phyloP scores from a whole-genome alignment of 2,888 invertebrate genomes.

The Gortyna flavago region DNA sequence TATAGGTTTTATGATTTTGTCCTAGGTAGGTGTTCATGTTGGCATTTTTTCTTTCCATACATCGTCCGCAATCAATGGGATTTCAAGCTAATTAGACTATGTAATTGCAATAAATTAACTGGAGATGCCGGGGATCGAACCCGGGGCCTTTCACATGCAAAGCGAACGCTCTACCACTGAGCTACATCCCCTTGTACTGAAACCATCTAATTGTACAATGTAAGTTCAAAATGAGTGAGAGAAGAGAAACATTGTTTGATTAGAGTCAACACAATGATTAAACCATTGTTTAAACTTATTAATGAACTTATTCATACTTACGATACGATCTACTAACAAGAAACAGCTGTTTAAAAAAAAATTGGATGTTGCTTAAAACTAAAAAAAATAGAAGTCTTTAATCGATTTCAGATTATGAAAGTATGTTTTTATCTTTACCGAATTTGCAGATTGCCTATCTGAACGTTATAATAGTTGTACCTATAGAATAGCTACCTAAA shows the following conservation, averaged over 20 bases:
- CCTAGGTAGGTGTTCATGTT: background rate
- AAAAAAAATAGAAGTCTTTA: background rate
- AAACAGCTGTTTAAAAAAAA: too few species aligned
- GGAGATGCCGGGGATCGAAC: slow-evolving; percentile 99
- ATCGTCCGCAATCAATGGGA: background rate
- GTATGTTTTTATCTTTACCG: background rate
- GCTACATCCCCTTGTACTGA: slow-evolving; percentile 93
- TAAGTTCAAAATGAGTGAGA: background rate
- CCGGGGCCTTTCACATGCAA: slow-evolving; percentile 99
- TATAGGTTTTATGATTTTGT: background rate
- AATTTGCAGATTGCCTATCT: background rate
- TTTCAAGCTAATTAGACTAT: background rate
- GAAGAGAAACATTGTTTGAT: background rate
- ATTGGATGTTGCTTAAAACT: too few species aligned
- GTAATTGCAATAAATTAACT: slow-evolving; percentile 67
- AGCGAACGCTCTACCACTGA: slow-evolving; percentile 99
- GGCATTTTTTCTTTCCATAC: background rate
- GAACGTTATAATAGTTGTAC: background rate
- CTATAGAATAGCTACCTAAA: background rate
- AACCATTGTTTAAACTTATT: slow-evolving; percentile 25
- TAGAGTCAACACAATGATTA: background rate
- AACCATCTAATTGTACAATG: background rate
- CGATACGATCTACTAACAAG: background rate
- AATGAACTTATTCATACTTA: slow-evolving; percentile 35
- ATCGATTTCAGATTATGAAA: background rate